These are phyloP conservation scores for Netelia fuscicornis DNA, from an alignment of 2,888 invertebrate species.

Conservation along the genomic window DNA sequence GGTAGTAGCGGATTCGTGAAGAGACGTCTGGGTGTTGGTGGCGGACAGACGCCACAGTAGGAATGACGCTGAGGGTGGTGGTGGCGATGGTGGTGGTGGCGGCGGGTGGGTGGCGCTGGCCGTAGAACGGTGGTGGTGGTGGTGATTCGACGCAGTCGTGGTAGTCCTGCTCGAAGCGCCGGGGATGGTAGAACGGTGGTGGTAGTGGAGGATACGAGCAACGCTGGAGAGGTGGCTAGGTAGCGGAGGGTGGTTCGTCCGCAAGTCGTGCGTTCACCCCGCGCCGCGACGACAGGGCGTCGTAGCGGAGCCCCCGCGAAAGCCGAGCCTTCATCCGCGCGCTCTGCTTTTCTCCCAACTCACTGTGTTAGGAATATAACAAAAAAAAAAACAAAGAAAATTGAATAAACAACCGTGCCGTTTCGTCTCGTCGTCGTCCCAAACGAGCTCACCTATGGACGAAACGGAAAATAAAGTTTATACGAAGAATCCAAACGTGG, in stretches of 20 bases:
- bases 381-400: not conserved
- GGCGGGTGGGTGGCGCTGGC: slow-evolving; percentile 66
- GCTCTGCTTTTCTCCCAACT: slow-evolving; percentile 30
- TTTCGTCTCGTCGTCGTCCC: not conserved
- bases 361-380: slow-evolving; percentile 14
- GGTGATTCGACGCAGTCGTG: slow-evolving; percentile 71
- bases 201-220: slow-evolving; percentile 69
- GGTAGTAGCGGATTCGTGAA: slow-evolving; percentile 43
- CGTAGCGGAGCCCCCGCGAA: slow-evolving; percentile 72
- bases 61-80: slow-evolving; percentile 59
- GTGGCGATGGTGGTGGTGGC: slow-evolving; percentile 69
- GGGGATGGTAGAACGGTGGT: slow-evolving; percentile 61
- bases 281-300: slow-evolving; percentile 83
- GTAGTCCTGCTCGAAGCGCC: slow-evolving; percentile 60
- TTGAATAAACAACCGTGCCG: not conserved
- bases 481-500: not conserved
- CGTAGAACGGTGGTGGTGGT: slow-evolving; percentile 62
- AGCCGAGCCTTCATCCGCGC: slow-evolving; percentile 60
- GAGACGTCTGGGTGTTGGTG: slow-evolving; percentile 53
- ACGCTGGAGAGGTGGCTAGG: slow-evolving; percentile 79
- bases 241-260: slow-evolving; percentile 81
- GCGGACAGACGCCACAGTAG: slow-evolving; percentile 66
- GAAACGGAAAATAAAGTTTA: not conserved
- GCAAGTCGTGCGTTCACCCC: slow-evolving; percentile 84
- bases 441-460: not conserved